phyloP scores from a whole-genome alignment of 2,888 invertebrate genomes.

The Norana najaformis region DNA sequence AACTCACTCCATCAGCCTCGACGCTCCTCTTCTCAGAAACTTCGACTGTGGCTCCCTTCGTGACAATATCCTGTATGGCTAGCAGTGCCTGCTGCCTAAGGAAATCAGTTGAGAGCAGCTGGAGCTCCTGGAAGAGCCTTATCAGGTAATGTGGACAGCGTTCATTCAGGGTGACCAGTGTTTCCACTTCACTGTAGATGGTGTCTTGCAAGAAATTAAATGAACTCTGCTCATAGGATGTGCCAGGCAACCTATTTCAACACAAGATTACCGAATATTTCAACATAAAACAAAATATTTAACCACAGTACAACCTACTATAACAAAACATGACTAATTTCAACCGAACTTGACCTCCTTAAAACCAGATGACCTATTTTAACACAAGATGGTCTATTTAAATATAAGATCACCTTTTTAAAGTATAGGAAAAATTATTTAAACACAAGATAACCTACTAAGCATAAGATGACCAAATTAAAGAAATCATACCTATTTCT shows the following conservation, averaged over 20 bases:
- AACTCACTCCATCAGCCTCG: not conserved
- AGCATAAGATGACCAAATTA: not conserved
- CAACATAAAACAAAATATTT: not conserved
- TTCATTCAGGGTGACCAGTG: conserved; percentile 79
- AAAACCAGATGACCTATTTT: not conserved
- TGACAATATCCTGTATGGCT: conserved; percentile 62
- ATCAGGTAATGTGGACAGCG: conserved; percentile 70
- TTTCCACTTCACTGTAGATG: conserved; percentile 80
- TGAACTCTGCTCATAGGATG: conserved; percentile 39
- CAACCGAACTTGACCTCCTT: not conserved
- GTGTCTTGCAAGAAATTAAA: conserved; percentile 69
- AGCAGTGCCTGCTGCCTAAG: conserved; percentile 72
- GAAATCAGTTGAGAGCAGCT: conserved; percentile 73
- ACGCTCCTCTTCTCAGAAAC: not conserved
- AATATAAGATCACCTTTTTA: not conserved
- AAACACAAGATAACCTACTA: not conserved
- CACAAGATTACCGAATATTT: no score
- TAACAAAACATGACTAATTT: not conserved
- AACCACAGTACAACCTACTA: not conserved
- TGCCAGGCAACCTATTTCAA: not conserved
- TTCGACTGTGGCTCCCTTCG: not conserved
- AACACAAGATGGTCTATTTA: not conserved
- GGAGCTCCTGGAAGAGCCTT: conserved; percentile 75
- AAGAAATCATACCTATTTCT: not conserved
- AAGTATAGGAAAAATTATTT: no score